Base-by-base conservation (phyloP, 1,140 invertebrate species). In the Lordiphosa stackelbergi region DNA sequence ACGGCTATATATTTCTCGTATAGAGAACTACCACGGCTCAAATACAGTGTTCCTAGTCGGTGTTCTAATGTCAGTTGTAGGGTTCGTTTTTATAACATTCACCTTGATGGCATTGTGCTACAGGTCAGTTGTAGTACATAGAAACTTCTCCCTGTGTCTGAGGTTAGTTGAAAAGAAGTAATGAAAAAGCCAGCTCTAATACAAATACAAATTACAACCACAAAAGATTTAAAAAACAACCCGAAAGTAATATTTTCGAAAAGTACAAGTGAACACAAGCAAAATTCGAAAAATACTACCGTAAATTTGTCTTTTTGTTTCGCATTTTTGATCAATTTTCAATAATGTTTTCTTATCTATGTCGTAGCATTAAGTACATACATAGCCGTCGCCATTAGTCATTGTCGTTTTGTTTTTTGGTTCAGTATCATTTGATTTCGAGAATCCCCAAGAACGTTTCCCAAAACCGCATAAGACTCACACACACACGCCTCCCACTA, bases 91-190 rank as follows among this genome's bases (percentile, higher is more conserved):
- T 93, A 93, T 98, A 91, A 93, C 97, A 91, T 97, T 98, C 93
- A 95, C 96, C 90, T 93, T 97, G 91, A 95, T 97, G 93, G 96
- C 97, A 91, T 94, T 98, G 91, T 98, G 97, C 94, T 98, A 98
- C 94, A 97, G 97, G 95, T 96, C 94, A 95, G 95, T 96, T 92
- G 95, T 96, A 94, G 95, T 96, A 93, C 94, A 96, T 95, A 95
- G 95, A 95, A 96, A 95, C 94, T 95, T 95, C 94, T 95, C 94
- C 92, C 93, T 96, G 92, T 96, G 94, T 93, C 93, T 96, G 93
- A 96, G 95, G 95, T 96, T 95, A 96, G 95, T 96, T 88, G 85
- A 88, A 88, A 85, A 87, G 81, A 71, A 87, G 85, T 85, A 87
- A 85, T 85, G 85, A 87, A 93, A 93, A 92, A 92, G 75, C 75